phyloP scores from a whole-genome alignment of 2,113 vertebrate species.

The Aspiorhynchus laticeps region DNA sequence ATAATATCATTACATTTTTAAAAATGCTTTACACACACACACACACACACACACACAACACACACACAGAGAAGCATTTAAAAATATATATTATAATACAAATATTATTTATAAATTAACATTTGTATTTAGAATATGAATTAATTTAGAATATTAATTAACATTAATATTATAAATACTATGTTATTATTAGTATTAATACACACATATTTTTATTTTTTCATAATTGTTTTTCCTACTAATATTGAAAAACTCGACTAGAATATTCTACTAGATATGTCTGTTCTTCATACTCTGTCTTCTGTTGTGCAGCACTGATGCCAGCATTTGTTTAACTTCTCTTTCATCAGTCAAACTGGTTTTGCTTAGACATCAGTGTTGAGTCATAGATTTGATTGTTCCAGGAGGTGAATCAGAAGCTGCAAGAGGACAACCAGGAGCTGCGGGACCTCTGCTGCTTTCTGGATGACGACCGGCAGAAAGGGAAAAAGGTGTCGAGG shows the following conservation, averaged over 20 bases:
- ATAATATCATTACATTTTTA: no score
- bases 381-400: constrained; percentile 44
- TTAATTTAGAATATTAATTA: no score
- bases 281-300: background rate
- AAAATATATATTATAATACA: no score
- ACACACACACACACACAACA: no score
- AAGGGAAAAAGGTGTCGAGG: constrained; percentile 91
- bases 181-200: no score
- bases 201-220: no score
- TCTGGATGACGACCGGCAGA: constrained; percentile 95
- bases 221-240: no score
- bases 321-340: background rate
- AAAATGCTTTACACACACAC: no score
- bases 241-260: background rate
- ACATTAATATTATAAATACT: no score
- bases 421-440: constrained; percentile 97
- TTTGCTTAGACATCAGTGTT: constrained; percentile 26
- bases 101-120: no score
- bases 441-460: constrained; percentile 96
- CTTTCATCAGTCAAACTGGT: background rate
- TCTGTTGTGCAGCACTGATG: background rate
- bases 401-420: constrained; percentile 96
- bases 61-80: no score
- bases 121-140: no score
- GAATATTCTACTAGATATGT: background rate